A percentile compares a stretch with the other conserved stretches of the same genome.
Evolutionary conservation across 2,797 vertebrate species (phyloP).

Genomic region (Rhodeus uyekii): DNA sequence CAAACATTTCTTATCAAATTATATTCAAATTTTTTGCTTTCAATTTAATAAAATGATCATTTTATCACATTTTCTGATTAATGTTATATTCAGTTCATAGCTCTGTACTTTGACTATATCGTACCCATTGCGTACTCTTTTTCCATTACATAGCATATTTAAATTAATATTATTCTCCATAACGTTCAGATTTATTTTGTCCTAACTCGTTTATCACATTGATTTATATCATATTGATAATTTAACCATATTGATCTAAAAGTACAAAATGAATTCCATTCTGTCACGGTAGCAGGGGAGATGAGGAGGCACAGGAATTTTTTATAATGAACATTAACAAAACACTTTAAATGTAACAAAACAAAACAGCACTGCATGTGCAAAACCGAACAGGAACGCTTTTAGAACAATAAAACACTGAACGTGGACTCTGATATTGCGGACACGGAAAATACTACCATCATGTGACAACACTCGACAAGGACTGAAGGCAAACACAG

Average conservation of each 20-base stretch:
- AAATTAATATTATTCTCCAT: background rate
- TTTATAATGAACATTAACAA: too few relatives aligned
- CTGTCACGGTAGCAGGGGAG: too few relatives aligned
- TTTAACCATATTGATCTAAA: background rate
- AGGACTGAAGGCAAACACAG: too few relatives aligned
- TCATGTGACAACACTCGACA: too few relatives aligned
- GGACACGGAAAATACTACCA: too few relatives aligned
- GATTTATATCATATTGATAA: background rate
- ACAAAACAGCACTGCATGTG: too few relatives aligned
- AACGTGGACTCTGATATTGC: too few relatives aligned
- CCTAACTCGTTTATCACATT: background rate
- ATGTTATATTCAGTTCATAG: background rate
- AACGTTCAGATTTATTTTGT: background rate
- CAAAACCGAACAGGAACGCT: too few relatives aligned
- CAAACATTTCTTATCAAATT: background rate
- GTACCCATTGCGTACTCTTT: too few relatives aligned
- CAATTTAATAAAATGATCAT: background rate
- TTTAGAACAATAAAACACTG: too few relatives aligned
- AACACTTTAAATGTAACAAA: too few relatives aligned
- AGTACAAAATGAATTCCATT: background rate
- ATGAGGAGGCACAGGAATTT: too few relatives aligned
- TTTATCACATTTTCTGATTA: background rate
- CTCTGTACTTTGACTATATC: background rate
- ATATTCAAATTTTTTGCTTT: background rate
- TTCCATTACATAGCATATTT: background rate